phyloP scores from a whole-genome alignment of 2,797 vertebrate species.

The Tokudaia tokunoshimensis region DNA sequence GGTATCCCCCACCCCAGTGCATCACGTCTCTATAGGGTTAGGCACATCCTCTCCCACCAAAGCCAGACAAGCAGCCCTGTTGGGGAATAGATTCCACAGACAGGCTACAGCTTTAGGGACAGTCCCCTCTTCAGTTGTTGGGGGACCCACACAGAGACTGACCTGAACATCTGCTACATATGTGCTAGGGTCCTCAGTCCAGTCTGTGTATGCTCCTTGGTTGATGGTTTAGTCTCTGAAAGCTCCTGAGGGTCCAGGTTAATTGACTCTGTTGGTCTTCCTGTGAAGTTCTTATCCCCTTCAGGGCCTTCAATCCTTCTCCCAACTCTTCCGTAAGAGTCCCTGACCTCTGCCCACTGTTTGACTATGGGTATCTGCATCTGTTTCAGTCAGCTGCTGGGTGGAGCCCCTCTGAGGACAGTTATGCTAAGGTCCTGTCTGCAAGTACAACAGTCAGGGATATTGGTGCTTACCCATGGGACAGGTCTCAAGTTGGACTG shows the following conservation, averaged over 20 bases:
- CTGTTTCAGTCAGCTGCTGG: background rate
- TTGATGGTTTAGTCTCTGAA: background rate
- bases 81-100: background rate
- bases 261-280: background rate
- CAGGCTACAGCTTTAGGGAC: background rate
- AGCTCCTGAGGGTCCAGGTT: background rate
- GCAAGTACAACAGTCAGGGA: background rate
- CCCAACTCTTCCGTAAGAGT: background rate
- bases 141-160: background rate
- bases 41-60: background rate
- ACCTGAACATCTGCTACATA: background rate
- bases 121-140: too few species aligned
- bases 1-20: background rate
- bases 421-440: background rate
- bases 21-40: background rate
- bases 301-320: background rate
- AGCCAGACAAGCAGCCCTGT: background rate
- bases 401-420: background rate
- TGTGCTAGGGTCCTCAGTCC: background rate
- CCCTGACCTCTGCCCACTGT: background rate
- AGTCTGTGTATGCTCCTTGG: background rate
- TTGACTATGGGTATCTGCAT: background rate
- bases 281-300: background rate
- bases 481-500: background rate
- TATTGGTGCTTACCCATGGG: background rate